These are phyloP conservation scores for Bembecia ichneumoniformis DNA, from an alignment of 2,888 invertebrate genomes.

Conservation along the genomic window DNA sequence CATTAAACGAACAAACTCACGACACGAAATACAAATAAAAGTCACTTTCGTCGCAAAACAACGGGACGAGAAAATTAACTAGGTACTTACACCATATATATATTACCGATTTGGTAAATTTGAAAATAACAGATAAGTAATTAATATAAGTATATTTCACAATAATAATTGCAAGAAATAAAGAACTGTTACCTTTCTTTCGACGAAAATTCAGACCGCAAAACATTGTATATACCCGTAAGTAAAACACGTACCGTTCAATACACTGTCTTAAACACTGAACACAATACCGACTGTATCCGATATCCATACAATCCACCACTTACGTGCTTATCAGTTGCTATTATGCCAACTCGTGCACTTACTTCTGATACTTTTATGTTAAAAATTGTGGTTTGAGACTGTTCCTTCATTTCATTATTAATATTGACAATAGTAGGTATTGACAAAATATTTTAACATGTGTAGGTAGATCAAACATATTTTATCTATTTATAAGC, in stretches of 20 bases:
- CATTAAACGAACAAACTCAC: not conserved
- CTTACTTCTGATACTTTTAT: too few species aligned
- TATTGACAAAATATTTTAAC: not conserved
- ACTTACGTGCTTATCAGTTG: conserved; percentile 55
- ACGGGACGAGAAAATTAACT: not conserved
- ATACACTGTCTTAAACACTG: conserved; percentile 53
- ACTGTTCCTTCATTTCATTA: too few species aligned
- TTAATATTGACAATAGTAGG: not conserved
- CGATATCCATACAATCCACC: conserved; percentile 24
- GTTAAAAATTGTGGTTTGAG: too few species aligned
- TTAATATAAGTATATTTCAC: too few species aligned
- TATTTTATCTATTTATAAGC: too few species aligned
- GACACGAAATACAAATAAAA: not conserved
- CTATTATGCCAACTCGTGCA: conserved; percentile 8
- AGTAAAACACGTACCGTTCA: conserved; percentile 42
- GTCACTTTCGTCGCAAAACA: not conserved
- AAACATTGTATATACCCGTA: conserved; percentile 29
- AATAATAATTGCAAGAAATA: not conserved
- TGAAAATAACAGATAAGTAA: too few species aligned
- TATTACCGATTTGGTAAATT: too few species aligned
- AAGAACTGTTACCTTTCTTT: conserved; percentile 32
- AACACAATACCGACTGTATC: conserved; percentile 23
- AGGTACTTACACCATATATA: too few species aligned
- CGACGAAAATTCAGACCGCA: conserved; percentile 43
- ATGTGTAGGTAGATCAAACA: not conserved